Conservation (phyloP, 1,140 invertebrate genomes). For the Drosophila sp. region DNA sequence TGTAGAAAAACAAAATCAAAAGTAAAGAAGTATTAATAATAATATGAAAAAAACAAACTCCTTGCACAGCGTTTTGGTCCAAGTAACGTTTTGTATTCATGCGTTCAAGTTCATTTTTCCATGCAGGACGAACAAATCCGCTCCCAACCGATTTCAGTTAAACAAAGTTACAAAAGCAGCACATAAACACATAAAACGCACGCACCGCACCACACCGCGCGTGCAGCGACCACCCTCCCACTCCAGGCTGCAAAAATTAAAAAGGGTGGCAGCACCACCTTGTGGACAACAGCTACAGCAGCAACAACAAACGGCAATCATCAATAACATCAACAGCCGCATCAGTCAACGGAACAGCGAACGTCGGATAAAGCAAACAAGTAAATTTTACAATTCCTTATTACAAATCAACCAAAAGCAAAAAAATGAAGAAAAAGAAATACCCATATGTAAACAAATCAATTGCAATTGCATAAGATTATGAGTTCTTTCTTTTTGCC, state of each 20-base stretch:
- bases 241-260: slow-evolving; percentile 23
- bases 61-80: slow-evolving; percentile 74
- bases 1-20: slow-evolving; percentile 35
- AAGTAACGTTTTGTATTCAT: slow-evolving; percentile 84
- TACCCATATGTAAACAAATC: slow-evolving; percentile 29
- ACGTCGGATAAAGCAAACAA: slow-evolving; percentile 66
- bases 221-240: slow-evolving; percentile 11
- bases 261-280: slow-evolving; percentile 32
- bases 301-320: slow-evolving; percentile 19
- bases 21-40: slow-evolving; percentile 41
- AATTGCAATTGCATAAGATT: slow-evolving; percentile 69
- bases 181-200: slow-evolving; percentile 40
- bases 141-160: slow-evolving; percentile 74
- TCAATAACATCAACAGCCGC: slow-evolving; percentile 15
- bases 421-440: slow-evolving; percentile 9
- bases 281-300: slow-evolving; percentile 28
- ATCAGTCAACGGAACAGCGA: slow-evolving; percentile 7
- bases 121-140: slow-evolving; percentile 80
- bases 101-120: slow-evolving; percentile 85
- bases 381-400: slow-evolving; percentile 78
- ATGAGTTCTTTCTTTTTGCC: slow-evolving; percentile 6
- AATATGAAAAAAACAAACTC: slow-evolving; percentile 46
- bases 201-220: slow-evolving; percentile 19
- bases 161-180: slow-evolving; percentile 53
- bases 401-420: slow-evolving; percentile 53